Conservation (phyloP, 2,888 invertebrate genomes). For the Latrodectus hesperus region DNA sequence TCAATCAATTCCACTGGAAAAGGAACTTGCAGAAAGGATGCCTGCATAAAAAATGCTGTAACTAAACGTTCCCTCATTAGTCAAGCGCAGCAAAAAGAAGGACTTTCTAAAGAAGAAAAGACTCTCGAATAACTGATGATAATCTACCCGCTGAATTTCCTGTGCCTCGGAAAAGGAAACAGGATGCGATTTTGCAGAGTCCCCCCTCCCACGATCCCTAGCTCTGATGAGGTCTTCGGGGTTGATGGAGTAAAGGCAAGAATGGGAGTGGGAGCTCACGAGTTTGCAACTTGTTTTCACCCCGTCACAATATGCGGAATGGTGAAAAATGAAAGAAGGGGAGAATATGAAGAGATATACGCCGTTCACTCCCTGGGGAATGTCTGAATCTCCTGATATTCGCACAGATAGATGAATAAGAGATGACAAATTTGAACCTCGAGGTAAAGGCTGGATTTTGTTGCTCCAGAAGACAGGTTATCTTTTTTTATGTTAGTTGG, state of each 20-base stretch:
- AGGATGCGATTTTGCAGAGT: conserved; percentile 44
- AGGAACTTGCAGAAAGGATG: no score
- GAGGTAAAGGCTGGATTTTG: no score
- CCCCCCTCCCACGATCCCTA: neutral
- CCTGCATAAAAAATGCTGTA: no score
- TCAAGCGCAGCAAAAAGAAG: conserved; percentile 24
- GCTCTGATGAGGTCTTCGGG: neutral
- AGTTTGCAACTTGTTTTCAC: neutral
- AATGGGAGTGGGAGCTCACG: neutral
- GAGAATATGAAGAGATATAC: no score
- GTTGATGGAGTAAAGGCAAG: neutral
- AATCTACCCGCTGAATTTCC: conserved; percentile 57
- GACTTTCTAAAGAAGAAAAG: neutral
- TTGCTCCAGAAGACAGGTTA: no score
- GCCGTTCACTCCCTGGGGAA: neutral
- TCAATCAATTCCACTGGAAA: no score
- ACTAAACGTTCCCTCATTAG: neutral
- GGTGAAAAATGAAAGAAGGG: no score
- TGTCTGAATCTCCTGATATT: conserved; percentile 6
- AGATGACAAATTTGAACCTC: no score
- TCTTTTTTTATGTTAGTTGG: no score
- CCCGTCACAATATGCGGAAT: neutral
- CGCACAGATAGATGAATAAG: no score
- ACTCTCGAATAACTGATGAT: conserved; percentile 51
- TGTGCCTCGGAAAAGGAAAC: conserved; percentile 46